These are phyloP conservation scores for Magallana ariakensis DNA, from an alignment of 1,140 invertebrate genomes.

Conservation along the genomic window DNA sequence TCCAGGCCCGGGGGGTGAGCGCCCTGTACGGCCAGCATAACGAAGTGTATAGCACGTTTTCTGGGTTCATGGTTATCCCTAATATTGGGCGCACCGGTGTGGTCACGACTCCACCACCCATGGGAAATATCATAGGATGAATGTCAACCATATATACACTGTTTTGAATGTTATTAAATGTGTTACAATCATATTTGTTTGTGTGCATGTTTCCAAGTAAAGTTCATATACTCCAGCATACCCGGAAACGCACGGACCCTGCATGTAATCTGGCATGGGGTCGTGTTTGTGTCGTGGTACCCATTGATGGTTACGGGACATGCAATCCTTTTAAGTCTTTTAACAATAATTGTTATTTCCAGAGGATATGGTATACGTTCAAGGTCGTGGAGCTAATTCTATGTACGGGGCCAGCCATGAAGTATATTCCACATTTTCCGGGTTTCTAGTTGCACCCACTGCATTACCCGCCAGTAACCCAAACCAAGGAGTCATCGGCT, in stretches of 20 bases:
- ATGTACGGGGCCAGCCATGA: slow-evolving; percentile 63
- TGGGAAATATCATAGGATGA: slow-evolving; percentile 40
- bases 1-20: slow-evolving; percentile 58
- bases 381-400: slow-evolving; percentile 56
- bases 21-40: slow-evolving; percentile 59
- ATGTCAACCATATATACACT: not conserved
- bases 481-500: not conserved
- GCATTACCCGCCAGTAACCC: slow-evolving; percentile 23
- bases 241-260: not conserved
- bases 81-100: slow-evolving; percentile 41
- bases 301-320: too few relatives aligned
- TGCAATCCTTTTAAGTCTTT: too few relatives aligned
- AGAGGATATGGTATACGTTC: slow-evolving; percentile 60
- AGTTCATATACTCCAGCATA: too few relatives aligned
- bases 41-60: slow-evolving; percentile 66
- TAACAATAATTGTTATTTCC: slow-evolving; percentile 19
- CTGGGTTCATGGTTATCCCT: slow-evolving; percentile 60
- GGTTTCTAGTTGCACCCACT: slow-evolving; percentile 58
- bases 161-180: not conserved
- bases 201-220: not conserved
- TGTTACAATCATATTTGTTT: not conserved
- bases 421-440: slow-evolving; percentile 64
- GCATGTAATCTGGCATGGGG: not conserved
- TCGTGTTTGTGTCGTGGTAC: not conserved
- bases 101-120: not conserved